phyloP scores from a whole-genome alignment of 2,888 invertebrate genomes.

The Watsonalla cultraria region DNA sequence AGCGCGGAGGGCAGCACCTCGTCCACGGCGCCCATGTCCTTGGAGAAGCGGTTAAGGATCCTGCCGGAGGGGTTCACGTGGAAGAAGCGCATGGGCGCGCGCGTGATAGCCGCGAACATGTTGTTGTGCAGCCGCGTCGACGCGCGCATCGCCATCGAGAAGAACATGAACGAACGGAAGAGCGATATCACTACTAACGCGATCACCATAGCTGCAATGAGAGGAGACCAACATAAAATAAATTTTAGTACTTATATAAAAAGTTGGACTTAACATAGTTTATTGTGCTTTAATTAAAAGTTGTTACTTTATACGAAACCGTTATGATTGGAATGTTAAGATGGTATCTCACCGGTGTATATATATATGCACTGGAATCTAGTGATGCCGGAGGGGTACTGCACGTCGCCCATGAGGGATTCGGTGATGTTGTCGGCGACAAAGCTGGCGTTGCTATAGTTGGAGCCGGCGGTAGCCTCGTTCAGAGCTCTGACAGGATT shows the following conservation, averaged over 20 bases:
- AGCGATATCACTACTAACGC: constrained; percentile 70
- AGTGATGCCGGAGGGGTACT: constrained; percentile 21
- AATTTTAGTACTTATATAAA: neutral
- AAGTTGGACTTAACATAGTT: too few species aligned
- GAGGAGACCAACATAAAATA: neutral
- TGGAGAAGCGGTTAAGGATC: constrained; percentile 92
- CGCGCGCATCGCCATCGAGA: constrained; percentile 83
- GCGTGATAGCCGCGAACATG: constrained; percentile 90
- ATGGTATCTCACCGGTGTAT: constrained; percentile 61
- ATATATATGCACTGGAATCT: constrained; percentile 72
- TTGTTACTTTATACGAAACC: too few species aligned
- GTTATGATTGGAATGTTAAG: constrained; percentile 47
- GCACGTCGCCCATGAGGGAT: constrained; percentile 5
- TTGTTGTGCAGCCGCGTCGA: constrained; percentile 87
- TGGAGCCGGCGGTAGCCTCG: neutral
- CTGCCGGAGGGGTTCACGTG: constrained; percentile 90
- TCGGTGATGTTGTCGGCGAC: constrained; percentile 27
- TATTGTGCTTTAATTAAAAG: too few species aligned
- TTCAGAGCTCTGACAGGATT: constrained; percentile 21
- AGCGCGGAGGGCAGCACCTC: constrained; percentile 80
- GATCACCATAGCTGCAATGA: constrained; percentile 64
- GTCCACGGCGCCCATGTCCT: constrained; percentile 89
- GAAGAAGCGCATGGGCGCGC: constrained; percentile 92
- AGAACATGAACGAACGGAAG: constrained; percentile 79
- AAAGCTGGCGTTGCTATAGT: constrained; percentile 17